phyloP scores from a whole-genome alignment of 2,797 vertebrate genomes.

The Melanotaenia trifasciata region DNA sequence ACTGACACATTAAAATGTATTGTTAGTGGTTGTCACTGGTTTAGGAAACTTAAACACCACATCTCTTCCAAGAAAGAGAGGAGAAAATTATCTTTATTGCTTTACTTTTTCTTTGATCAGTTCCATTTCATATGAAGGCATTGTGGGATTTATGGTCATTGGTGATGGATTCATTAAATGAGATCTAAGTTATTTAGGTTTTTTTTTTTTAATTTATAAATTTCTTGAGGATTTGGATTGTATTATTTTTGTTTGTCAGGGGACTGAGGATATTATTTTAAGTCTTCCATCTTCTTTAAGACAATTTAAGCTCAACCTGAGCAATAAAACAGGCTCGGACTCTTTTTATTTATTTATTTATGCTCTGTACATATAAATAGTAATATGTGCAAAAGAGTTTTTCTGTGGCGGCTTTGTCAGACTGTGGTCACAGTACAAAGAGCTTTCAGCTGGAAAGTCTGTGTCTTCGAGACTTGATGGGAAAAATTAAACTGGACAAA shows the following conservation, averaged over 20 bases:
- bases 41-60: no score
- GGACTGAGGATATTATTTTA: background rate
- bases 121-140: constrained; percentile 4
- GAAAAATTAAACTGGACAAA: constrained; percentile 20
- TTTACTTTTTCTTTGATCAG: background rate
- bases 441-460: constrained; percentile 40
- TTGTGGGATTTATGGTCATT: constrained; percentile 31
- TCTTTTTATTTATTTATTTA: background rate
- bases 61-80: background rate
- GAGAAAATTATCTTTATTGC: background rate
- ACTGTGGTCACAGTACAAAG: constrained; percentile 29
- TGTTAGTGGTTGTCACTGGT: background rate
- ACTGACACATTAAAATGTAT: background rate
- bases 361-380: constrained; percentile 16
- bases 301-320: background rate
- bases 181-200: constrained; percentile 35
- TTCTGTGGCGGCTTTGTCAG: constrained; percentile 20
- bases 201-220: constrained; percentile 44
- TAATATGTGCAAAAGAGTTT: constrained; percentile 8
- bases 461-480: constrained; percentile 12
- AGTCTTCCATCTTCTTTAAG: constrained; percentile 11
- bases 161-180: constrained; percentile 33
- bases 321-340: background rate
- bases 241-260: constrained; percentile 11
- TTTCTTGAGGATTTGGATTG: constrained; percentile 10